Evolutionary conservation across 2,888 invertebrate species (phyloP), one percentile per base, ranked within the genome.

Genomic region (Hylaea fasciaria): DNA sequence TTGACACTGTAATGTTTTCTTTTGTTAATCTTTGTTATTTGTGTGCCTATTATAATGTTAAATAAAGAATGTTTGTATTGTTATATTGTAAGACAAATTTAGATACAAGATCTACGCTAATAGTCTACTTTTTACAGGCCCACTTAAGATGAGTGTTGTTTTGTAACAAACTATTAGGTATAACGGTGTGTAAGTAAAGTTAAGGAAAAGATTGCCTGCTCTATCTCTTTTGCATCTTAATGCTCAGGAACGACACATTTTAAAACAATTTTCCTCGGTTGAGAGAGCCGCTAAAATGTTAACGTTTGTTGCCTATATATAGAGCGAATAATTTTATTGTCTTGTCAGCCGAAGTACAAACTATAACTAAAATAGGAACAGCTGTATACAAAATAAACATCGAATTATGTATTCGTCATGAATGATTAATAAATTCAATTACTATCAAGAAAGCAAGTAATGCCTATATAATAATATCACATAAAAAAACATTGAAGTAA

Each of bases 311-410:
- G 35, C 35, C 50, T 60, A 63, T 56, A 64, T 1, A 32, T 44
- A 68, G 43, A 62, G 63, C 58, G 68, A 66, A 69, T 55, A 57
- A 59, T 71, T 68, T 87, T 87, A 87, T 87, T 87, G 87, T 88
- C 87, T 82, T 74, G 77, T 80, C 81, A 84, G 82, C 55, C 46
- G 62, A 70, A 62, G 64, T 55, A 59, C 65, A 66, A 68, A 65
- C 11, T 43, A 50, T 13, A 39, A 12, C 63, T 72, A 65, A 61
- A 68, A 67, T 61, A 62, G 53, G 32, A 64, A 59, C 59, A 54
- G 53, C 64, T 57, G 69, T 64, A 60, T 58, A 60, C 43, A 46
- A 65, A 59, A 35, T 53, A 61, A 16, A 39, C 40, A 45, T 48
- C 14, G 44, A 54, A 40, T 11, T 0, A 8, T 43, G 14, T 48